Evolutionary conservation across 2,888 invertebrate species (phyloP), one percentile per base, ranked within the genome.

Genomic region (Andrena minutula): DNA sequence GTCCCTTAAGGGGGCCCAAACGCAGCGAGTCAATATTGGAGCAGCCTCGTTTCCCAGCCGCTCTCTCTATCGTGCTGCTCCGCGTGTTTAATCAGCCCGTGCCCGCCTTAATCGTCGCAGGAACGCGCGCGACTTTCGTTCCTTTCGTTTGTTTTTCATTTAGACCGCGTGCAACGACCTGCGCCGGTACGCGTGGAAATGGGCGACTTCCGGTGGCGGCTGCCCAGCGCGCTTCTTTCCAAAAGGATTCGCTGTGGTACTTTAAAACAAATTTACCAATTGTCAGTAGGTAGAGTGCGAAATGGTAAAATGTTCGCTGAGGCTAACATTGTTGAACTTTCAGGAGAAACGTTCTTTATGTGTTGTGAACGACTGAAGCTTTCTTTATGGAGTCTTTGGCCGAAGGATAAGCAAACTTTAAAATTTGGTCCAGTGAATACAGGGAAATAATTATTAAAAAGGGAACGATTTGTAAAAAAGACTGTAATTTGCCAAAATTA

Each of bases 11-110:
- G 70, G 78, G 84, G 70, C 79, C 82, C 75, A 75, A 69, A 82
- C 75, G 73, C 49, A 7, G 49, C 58, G 56, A 66, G 87, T 87
- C 80, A 86, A 87, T 86, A 86, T 87, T 86, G 80, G 66, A 79
- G 75, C 84, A 86, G 79, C 82, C 82, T 79, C 75, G 79, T 80
- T 86, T 74, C 49, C 65, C 83, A 51, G 41, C 64, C 30, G 41
- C 70, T 72, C 60, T 58, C 75, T 58, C 75, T 56, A 49, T 71
- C 68, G 47, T 69, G 66, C 70, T 66, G 47, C 56, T 70, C 51
- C 80, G 41, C 49, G 56, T 76, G 64, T 84, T 79, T 83, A 77
- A 83, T 84, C 79, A 73, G 64, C 51, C 63, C 63, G 64, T 64
- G 6, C 63, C 60, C 60, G n/a, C 74, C 49, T 85, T 76, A 79